Percentiles rank a stretch among this genome's conserved stretches.
These are phyloP conservation scores for Talpa occidentalis DNA, from an alignment of 2,113 vertebrate species.

Conservation along the genomic window DNA sequence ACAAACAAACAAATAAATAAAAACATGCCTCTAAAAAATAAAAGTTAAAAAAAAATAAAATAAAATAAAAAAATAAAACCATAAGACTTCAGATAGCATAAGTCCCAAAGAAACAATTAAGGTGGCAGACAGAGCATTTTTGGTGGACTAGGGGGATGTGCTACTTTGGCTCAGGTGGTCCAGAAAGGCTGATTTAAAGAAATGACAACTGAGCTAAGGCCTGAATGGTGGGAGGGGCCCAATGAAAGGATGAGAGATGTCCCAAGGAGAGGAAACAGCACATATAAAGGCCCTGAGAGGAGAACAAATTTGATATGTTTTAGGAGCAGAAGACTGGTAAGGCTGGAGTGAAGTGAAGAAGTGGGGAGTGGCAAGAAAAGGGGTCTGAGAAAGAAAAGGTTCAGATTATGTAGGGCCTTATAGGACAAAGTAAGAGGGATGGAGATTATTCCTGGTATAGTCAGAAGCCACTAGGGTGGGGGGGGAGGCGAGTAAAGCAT, in stretches of 20 bases:
- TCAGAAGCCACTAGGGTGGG: not conserved
- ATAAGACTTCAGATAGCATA: not conserved
- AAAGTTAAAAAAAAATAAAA: too few relatives aligned
- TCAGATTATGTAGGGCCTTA: not conserved
- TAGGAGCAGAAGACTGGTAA: not conserved
- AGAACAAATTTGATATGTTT: not conserved
- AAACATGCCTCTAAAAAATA: too few relatives aligned
- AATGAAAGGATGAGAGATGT: not conserved
- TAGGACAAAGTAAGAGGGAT: not conserved
- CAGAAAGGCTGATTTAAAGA: not conserved
- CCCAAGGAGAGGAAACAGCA: not conserved
- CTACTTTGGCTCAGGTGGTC: not conserved
- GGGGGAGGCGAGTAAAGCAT: not conserved
- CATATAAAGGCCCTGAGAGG: not conserved
- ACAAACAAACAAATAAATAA: too few relatives aligned
- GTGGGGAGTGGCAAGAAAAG: not conserved
- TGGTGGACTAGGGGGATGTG: too few relatives aligned
- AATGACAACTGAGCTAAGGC: not conserved
- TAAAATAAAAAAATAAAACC: too few relatives aligned
- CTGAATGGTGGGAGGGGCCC: not conserved
- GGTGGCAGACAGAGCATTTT: not conserved
- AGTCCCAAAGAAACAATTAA: constrained; percentile 12
- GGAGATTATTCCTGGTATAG: not conserved
- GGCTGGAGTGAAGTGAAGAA: not conserved
- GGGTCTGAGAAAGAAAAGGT: not conserved